phyloP scores from a whole-genome alignment of 2,113 vertebrate genomes.

The Otus sunia region DNA sequence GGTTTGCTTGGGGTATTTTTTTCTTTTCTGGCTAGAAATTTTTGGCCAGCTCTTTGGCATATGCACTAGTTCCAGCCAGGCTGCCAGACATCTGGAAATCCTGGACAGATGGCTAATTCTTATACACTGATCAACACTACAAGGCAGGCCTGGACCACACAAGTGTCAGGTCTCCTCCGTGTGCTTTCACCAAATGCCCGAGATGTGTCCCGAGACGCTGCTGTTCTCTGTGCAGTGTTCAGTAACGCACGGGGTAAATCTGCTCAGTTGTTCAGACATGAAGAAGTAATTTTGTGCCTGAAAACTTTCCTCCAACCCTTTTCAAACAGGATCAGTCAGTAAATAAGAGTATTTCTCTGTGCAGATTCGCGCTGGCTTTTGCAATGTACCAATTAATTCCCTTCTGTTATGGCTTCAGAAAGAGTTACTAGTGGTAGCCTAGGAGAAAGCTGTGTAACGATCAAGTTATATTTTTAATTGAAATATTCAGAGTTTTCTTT shows the following conservation, averaged over 20 bases:
- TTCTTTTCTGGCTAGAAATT: not conserved
- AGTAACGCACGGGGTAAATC: not conserved
- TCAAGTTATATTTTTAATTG: not conserved
- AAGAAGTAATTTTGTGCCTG: not conserved
- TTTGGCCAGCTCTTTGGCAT: not conserved
- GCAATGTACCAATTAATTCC: not conserved
- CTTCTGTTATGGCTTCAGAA: not conserved
- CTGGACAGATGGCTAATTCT: not conserved
- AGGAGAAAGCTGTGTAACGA: not conserved
- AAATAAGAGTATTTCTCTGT: not conserved
- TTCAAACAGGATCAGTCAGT: not conserved
- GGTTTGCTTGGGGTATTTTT: not conserved
- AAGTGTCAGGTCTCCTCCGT: not conserved
- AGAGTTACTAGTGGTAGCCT: not conserved
- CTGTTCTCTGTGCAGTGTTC: not conserved
- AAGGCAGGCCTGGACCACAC: not conserved
- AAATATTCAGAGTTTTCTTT: not conserved
- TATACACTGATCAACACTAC: rapidly evolving
- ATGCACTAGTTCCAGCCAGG: not conserved
- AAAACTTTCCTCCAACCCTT: not conserved
- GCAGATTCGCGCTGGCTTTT: not conserved
- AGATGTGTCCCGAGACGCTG: not conserved
- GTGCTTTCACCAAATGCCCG: not conserved
- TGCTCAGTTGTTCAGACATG: not conserved
- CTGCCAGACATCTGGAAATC: slow-evolving; percentile 56